Evolutionary conservation across 2,797 vertebrate genomes (phyloP).

Genomic region (Cheirogaleus major): DNA sequence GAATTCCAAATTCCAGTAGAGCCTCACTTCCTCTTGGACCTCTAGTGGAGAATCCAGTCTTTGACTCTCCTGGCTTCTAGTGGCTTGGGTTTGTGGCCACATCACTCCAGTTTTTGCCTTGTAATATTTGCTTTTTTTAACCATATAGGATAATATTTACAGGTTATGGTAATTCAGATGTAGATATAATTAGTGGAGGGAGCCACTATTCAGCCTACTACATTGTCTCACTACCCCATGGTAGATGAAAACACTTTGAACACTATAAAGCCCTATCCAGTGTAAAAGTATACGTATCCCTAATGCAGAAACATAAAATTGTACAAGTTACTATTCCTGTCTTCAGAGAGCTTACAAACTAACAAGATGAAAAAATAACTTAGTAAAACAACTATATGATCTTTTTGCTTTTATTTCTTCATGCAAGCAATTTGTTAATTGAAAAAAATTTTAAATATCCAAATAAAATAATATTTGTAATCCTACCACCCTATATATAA

Average conservation of each 20-base stretch:
- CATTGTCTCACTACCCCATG: background rate
- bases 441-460: background rate
- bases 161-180: background rate
- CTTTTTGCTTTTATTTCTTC: background rate
- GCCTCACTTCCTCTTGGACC: background rate
- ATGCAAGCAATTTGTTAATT: background rate
- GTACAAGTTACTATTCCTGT: background rate
- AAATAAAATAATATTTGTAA: background rate
- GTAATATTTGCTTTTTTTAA: background rate
- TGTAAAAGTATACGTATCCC: background rate
- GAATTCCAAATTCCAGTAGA: background rate
- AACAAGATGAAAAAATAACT: background rate
- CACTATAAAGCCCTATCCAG: background rate
- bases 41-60: background rate
- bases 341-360: background rate
- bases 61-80: background rate
- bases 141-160: background rate
- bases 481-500: background rate
- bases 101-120: background rate
- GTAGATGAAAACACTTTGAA: background rate
- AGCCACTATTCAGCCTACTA: background rate
- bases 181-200: background rate
- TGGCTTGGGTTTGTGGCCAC: background rate
- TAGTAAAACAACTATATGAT: background rate
- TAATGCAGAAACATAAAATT: background rate